Evolutionary conservation across 2,888 invertebrate species (phyloP), one percentile per base, ranked within the genome.

Genomic region (Megalurothrips usitatus): DNA sequence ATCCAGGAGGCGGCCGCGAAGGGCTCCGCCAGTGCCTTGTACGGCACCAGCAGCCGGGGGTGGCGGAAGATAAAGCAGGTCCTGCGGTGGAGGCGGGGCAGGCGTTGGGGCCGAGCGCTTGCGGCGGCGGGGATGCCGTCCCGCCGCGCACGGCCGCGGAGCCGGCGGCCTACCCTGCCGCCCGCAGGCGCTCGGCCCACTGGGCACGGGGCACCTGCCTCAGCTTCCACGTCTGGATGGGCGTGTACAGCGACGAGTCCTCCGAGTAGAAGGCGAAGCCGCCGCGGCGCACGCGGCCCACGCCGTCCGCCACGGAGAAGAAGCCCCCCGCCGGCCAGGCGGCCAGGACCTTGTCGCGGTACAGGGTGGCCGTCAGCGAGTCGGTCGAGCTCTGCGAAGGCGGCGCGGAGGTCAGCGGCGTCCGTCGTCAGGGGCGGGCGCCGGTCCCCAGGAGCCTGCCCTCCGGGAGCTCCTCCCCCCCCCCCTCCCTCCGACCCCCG

Each of bases 51-150:
- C 23, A 82, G 81, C 23, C 82, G 80, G 9, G 84, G 84, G 49
- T 84, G 84, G 23, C 83, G 82, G 78, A 84, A 84, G 17, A 83
- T 80, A 49, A 84, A 82, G 58, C 81, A 82, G 3, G 82, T 81
- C 43, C 84, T 84, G 82, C 12, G 82, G 81, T n/a, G 58, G n/a
- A 10, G 68, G 68, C 23, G n/a, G 9, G 68, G 68, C 23, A n/a
- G 52, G 52, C 52, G 10, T 12, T 52, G 49, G 14, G 49, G 49
- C 49, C n/a, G 14, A n/a, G 17, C 11, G 58, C 58, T 17, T 58
- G 58, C 58, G 19, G 14, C 58, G 6, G 58, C 17, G 17, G 17
- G 19, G 14, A 58, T 58, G n/a, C 58, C 11, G 19, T 6, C 58
- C 58, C 14, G 58, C 14, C 58, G 14, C 0, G 58, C 58, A 17